These are phyloP conservation scores for Montipora foliosa DNA, from an alignment of 64 coral and sea anemone genomes.

Conservation along the genomic window DNA sequence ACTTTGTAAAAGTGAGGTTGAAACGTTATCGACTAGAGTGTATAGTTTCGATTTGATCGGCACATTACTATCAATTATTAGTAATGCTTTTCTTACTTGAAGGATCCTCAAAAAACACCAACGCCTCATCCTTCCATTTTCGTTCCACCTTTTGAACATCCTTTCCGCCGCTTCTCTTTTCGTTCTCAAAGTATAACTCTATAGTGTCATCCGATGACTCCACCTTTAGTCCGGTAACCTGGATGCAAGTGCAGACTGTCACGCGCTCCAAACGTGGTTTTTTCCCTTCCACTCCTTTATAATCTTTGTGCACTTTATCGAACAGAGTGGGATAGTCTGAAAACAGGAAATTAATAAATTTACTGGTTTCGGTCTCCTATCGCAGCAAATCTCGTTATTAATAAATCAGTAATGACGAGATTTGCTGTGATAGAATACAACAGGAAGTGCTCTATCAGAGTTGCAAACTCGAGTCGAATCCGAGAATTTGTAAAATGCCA, in stretches of 20 bases:
- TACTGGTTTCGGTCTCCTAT: no score
- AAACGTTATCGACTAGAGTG: no score
- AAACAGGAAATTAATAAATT: no score
- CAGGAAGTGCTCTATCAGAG: no score
- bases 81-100: conserved; percentile 13
- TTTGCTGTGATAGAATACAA: no score
- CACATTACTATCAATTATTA: neutral
- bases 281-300: conserved; percentile 32
- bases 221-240: conserved; percentile 48
- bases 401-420: no score
- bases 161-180: conserved; percentile 42
- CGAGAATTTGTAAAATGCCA: no score
- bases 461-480: no score
- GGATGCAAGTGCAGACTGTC: conserved; percentile 56
- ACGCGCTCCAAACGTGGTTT: conserved; percentile 54
- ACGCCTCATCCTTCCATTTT: neutral
- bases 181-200: conserved; percentile 67
- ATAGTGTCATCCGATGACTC: conserved; percentile 55
- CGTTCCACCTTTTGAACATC: conserved; percentile 60
- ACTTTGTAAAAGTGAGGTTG: no score
- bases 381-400: no score
- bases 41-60: no score
- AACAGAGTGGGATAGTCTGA: conserved; percentile 44
- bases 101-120: conserved; percentile 63
- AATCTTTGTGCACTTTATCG: conserved; percentile 37